These are phyloP conservation scores for Scaptomyza polygonia DNA, from an alignment of 2,888 invertebrate species.

Conservation along the genomic window DNA sequence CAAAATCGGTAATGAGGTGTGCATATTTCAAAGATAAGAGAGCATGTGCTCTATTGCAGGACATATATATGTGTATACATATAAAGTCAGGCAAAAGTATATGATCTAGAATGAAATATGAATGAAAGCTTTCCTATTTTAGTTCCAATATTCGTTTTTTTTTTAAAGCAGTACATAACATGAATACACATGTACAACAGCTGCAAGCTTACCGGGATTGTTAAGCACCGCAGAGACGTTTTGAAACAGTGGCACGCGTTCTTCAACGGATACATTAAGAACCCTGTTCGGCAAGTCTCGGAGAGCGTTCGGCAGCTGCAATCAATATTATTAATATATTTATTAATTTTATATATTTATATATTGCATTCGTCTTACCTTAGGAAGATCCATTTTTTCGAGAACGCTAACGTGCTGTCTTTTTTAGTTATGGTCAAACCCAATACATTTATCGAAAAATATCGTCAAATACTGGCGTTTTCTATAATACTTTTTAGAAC, in stretches of 20 bases:
- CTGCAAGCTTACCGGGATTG: constrained; percentile 88
- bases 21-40: too few relatives aligned
- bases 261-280: constrained; percentile 78
- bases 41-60: too few relatives aligned
- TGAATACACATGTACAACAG: constrained; percentile 4
- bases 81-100: too few relatives aligned
- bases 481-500: too few relatives aligned
- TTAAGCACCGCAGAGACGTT: constrained; percentile 86
- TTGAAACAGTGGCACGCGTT: constrained; percentile 79
- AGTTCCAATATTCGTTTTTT: too few relatives aligned
- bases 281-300: constrained; percentile 83
- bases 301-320: constrained; percentile 83
- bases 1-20: too few relatives aligned
- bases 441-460: too few relatives aligned
- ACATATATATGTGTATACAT: too few relatives aligned
- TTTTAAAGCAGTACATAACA: not conserved
- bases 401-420: constrained; percentile 1
- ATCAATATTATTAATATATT: constrained; percentile 1
- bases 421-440: too few relatives aligned
- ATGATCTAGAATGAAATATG: too few relatives aligned
- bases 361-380: constrained; percentile 28
- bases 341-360: not conserved
- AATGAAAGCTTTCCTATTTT: too few relatives aligned
- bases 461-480: too few relatives aligned
- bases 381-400: constrained; percentile 50